Conservation (phyloP, 92 coral and sea anemone species). For the Hydrozoanthus gracilis region DNA sequence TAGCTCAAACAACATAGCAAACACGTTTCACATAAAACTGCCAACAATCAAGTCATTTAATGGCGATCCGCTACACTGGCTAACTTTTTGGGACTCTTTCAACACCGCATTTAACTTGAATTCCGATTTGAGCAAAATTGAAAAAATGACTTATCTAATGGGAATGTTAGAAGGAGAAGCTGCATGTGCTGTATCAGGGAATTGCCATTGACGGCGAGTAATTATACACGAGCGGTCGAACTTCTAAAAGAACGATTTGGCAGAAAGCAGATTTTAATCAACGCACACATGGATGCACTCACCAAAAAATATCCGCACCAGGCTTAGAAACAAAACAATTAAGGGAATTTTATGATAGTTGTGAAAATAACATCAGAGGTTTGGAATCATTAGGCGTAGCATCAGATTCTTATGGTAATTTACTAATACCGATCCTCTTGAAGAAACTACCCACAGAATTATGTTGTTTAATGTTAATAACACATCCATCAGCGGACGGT, state of each 20-base stretch:
- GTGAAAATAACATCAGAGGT: slow-evolving; percentile 35
- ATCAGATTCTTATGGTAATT: slow-evolving; percentile 20
- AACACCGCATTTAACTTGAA: slow-evolving; percentile 17
- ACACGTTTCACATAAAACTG: neutral
- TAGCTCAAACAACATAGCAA: neutral
- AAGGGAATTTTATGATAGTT: slow-evolving; percentile 19
- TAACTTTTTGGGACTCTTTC: slow-evolving; percentile 42
- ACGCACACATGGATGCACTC: slow-evolving; percentile 50
- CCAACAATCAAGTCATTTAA: slow-evolving; percentile 19
- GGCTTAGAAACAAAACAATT: neutral
- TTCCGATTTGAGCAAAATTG: slow-evolving; percentile 1
- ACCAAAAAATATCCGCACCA: slow-evolving; percentile 41
- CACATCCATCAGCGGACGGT: slow-evolving; percentile 49
- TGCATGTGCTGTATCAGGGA: slow-evolving; percentile 23
- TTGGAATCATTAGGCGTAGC: slow-evolving; percentile 35
- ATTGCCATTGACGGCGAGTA: slow-evolving; percentile 40
- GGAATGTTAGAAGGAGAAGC: slow-evolving; percentile 48
- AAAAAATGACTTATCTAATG: slow-evolving; percentile 46
- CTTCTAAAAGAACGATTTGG: slow-evolving; percentile 48
- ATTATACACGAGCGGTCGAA: slow-evolving; percentile 31
- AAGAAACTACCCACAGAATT: slow-evolving; percentile 41
- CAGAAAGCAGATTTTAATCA: slow-evolving; percentile 11
- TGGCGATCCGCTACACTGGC: slow-evolving; percentile 40
- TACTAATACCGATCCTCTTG: slow-evolving; percentile 32
- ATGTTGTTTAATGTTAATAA: slow-evolving; percentile 24